Evolutionary conservation across 2,797 vertebrate species (phyloP), one percentile per base, ranked within the genome.

Genomic region (Vespertilio murinus): DNA sequence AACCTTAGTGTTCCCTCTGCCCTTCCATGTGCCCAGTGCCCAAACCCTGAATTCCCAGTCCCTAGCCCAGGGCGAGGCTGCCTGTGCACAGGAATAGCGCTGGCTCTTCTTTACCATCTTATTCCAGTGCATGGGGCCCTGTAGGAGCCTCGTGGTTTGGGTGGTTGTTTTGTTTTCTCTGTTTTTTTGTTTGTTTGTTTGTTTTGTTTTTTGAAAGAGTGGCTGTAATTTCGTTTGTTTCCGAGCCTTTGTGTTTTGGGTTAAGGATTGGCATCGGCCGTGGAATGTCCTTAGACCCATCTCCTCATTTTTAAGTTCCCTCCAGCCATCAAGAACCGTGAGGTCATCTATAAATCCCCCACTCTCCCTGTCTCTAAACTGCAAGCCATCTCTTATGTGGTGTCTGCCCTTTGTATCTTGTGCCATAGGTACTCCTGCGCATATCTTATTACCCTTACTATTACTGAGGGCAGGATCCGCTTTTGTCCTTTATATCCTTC

Each of bases 51-150:
- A 40, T 71, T 42, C 6, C 3, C 13, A 17, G 5, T 25, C 8
- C 10, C 18, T 54, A 4, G 42, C 12, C 45, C n/a, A 5, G 40
- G 33, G 25, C 2, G 13, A 14, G 38, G 40, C 2, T 18, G n/a
- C 16, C 18, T 4, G 0, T 0, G 22, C 40, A 3, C 0, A 4
- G 3, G 13, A 14, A 5, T 0, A 13, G 20, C 0, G 49, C 59
- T 75, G 28, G 3, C 33, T 52, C 8, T 11, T 56, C 16, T 30
- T 14, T 40, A 16, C 59, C n/a, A 20, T 10, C 30, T 30, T 42
- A 0, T 47, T 80, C 16, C 9, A 54, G 0, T 2, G 28, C n/a
- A 0, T 0, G n/a, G 75, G 1, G 2, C 16, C 7, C 11, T 25
- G 25, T 42, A 47, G 33, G 38, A 42, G 73, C 25, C 12, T 35